Conservation (phyloP, 2,888 invertebrate genomes). For the Pristionchus mayeri region DNA sequence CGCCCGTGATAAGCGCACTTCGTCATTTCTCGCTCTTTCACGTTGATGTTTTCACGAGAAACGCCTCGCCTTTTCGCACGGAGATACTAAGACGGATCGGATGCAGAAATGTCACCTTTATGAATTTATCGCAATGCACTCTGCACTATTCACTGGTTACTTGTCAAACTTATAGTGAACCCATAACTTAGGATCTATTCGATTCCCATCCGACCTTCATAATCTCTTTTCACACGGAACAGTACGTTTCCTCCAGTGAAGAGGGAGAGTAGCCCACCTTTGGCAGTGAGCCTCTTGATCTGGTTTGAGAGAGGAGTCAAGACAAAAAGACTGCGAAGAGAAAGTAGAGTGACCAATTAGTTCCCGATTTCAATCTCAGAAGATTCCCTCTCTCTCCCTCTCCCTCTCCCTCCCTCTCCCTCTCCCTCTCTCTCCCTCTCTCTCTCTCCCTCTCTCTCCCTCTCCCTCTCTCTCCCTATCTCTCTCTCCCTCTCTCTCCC, state of each 20-base stretch:
- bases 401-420: neutral
- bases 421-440: conserved; percentile 38
- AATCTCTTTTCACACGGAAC: no score
- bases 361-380: conserved; percentile 34
- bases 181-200: no score
- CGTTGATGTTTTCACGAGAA: no score
- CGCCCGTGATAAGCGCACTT: neutral
- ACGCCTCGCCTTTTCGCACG: no score
- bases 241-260: neutral
- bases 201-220: no score
- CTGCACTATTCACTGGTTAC: no score
- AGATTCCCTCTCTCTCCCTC: neutral
- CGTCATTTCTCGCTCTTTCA: no score
- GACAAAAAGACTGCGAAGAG: conserved; percentile 34
- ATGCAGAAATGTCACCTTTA: no score
- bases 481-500: conserved; percentile 20
- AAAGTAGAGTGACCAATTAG: conserved; percentile 41
- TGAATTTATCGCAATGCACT: no score
- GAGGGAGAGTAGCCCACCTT: neutral
- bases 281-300: neutral
- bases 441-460: conserved; percentile 44
- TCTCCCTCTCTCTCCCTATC: neutral
- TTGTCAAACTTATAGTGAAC: no score
- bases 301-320: conserved; percentile 3
- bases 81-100: no score